Conservation (phyloP, 1,140 invertebrate species). For the Drosophila trapezifrons region DNA sequence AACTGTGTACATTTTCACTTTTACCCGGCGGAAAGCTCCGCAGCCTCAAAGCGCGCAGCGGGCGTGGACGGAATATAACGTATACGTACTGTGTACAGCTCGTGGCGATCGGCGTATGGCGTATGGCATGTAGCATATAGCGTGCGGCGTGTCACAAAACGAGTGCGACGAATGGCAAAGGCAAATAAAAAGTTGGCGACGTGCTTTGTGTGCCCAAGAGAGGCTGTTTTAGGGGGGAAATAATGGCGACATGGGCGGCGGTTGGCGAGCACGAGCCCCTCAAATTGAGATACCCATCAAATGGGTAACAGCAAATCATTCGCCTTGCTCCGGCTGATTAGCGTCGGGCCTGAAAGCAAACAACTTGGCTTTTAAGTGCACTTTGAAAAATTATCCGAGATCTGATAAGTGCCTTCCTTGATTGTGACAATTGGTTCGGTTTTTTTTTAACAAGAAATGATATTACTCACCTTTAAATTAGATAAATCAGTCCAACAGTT, state of each 20-base stretch:
- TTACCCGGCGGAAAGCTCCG: conserved; percentile 33
- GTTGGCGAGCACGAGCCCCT: conserved; percentile 36
- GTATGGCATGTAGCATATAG: neutral
- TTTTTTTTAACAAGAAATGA: neutral
- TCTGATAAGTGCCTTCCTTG: neutral
- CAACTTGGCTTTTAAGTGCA: conserved; percentile 21
- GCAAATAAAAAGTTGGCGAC: conserved; percentile 77
- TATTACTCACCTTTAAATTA: too few relatives aligned
- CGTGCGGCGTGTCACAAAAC: conserved; percentile 51
- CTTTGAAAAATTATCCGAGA: conserved; percentile 14
- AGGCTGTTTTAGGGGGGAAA: neutral
- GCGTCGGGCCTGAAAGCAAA: conserved; percentile 18
- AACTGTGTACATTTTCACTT: conserved; percentile 79
- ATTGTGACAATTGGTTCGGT: neutral
- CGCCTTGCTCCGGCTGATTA: conserved; percentile 47
- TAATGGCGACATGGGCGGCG: neutral
- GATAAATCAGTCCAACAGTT: too few relatives aligned
- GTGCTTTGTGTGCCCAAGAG: conserved; percentile 65
- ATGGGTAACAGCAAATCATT: conserved; percentile 28
- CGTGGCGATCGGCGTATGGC: conserved; percentile 18
- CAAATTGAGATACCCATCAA: conserved; percentile 28
- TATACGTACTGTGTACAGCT: conserved; percentile 9
- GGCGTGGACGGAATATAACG: conserved; percentile 30
- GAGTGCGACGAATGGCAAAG: conserved; percentile 46
- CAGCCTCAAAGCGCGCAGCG: conserved; percentile 19